Base-by-base conservation (phyloP, 2,113 vertebrate genomes). In the Corynorhinus townsendii region DNA sequence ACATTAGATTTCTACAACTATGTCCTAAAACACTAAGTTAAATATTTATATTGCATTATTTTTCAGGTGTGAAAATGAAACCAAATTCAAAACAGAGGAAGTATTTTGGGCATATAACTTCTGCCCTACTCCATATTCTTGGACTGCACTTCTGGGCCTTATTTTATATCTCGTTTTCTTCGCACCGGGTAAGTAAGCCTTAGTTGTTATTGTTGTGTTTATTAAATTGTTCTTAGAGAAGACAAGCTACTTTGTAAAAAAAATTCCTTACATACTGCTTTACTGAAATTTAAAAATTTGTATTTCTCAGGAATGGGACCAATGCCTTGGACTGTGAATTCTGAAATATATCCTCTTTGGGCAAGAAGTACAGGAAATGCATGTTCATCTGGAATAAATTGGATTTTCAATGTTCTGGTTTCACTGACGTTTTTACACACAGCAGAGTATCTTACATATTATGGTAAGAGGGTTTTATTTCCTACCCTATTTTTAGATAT, bases 271-370 rank as follows among this genome's bases (percentile, higher is more conserved):
- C 22, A 49, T 14, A 62, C 30, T 86, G 6, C 86, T 87, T 92
- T 91, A 75, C 14, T 95, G 35, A 97, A 81, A 45, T 77, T 88
- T 89, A 16, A 59, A 3, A 85, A 91, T 93, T 76, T 88, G 1
- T 81, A 3, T 82, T 96, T 98, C 40, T 64, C 89, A 98, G 99
- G 99, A 91, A 99, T 99, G 99, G 99, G 99, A 91, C 99, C 99
- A 2, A 99, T 99, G 99, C 99, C 99, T 14, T 99, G 99, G 99
- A 99, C 99, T 1, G 98, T 99, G 95, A 99, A 99, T 98, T 99
- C 99, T 80, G 99, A 99, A 98, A 99, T 99, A 97, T 99, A 99
- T 95, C 99, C 99, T 1, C 98, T 99, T 96, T 99, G 99, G 99
- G 99, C 99, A 19, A 98, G 99, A 97, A 99, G 99, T 96, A 99